Evolutionary conservation across 2,888 invertebrate species (phyloP).

Genomic region (Tenthredo scrophulariae): DNA sequence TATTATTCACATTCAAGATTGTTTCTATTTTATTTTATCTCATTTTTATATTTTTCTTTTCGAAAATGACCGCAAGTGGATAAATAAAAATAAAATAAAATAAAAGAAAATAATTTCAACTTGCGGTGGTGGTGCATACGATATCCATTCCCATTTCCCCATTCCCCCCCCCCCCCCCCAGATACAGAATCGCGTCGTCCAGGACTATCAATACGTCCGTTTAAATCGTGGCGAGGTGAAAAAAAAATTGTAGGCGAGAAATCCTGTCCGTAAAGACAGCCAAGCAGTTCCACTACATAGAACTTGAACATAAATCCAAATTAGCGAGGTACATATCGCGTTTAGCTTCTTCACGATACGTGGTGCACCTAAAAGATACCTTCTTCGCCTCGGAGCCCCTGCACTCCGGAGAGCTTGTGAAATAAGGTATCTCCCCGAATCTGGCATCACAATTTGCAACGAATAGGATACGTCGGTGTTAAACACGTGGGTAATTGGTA

Average conservation of each 20-base stretch:
- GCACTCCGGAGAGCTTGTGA: background rate
- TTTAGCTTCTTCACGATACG: background rate
- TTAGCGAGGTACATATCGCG: slow-evolving; percentile 73
- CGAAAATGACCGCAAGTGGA: background rate
- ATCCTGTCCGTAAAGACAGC: slow-evolving; percentile 58
- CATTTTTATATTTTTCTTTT: background rate
- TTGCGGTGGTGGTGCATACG: background rate
- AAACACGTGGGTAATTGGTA: slow-evolving; percentile 29
- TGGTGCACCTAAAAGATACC: slow-evolving; percentile 3
- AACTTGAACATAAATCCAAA: slow-evolving; percentile 76
- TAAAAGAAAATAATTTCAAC: background rate
- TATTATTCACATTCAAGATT: background rate
- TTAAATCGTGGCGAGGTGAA: background rate
- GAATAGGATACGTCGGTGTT: slow-evolving; percentile 27
- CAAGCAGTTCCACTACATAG: slow-evolving; percentile 42
- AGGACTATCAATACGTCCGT: background rate
- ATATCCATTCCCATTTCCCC: background rate
- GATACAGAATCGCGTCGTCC: background rate
- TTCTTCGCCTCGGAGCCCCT: background rate
- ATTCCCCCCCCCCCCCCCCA: too few relatives aligned
- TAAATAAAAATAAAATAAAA: too few relatives aligned
- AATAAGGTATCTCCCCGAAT: slow-evolving; percentile 27
- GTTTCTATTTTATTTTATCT: background rate
- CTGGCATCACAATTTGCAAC: slow-evolving; percentile 21
- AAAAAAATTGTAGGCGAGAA: slow-evolving; percentile 50